Evolutionary conservation across 2,888 invertebrate species (phyloP).

Genomic region (Phorcus lineatus): DNA sequence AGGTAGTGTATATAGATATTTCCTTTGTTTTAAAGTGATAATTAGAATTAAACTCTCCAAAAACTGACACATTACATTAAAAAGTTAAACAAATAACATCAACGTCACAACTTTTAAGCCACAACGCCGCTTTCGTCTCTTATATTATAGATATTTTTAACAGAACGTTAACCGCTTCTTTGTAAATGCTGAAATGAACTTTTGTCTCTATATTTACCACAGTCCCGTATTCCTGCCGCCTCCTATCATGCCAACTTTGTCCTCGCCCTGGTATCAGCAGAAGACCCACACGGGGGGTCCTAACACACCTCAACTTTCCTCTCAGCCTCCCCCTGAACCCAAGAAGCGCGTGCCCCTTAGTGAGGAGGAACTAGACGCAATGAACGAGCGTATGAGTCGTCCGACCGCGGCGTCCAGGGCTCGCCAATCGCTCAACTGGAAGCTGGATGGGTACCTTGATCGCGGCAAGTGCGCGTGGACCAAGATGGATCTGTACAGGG

Average conservation of each 20-base stretch:
- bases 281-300: constrained; percentile 37
- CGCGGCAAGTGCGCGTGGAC: constrained; percentile 57
- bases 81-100: too few relatives aligned
- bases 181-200: too few relatives aligned
- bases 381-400: constrained; percentile 50
- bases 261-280: constrained; percentile 61
- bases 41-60: too few relatives aligned
- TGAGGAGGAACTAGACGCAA: constrained; percentile 51
- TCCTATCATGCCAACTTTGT: constrained; percentile 53
- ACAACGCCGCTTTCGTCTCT: too few relatives aligned
- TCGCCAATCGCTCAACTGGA: constrained; percentile 52
- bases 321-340: constrained; percentile 35
- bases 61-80: too few relatives aligned
- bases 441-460: constrained; percentile 58
- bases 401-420: constrained; percentile 56
- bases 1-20: too few relatives aligned
- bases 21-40: too few relatives aligned
- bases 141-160: too few relatives aligned
- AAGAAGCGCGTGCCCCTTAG: constrained; percentile 44
- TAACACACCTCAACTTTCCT: constrained; percentile 38
- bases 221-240: constrained; percentile 44
- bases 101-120: too few relatives aligned
- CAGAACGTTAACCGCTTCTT: too few relatives aligned
- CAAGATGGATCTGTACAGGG: constrained; percentile 62
- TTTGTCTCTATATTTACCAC: too few relatives aligned